Conservation (phyloP, 2,888 invertebrate genomes). For the Leptopilina myrica region DNA sequence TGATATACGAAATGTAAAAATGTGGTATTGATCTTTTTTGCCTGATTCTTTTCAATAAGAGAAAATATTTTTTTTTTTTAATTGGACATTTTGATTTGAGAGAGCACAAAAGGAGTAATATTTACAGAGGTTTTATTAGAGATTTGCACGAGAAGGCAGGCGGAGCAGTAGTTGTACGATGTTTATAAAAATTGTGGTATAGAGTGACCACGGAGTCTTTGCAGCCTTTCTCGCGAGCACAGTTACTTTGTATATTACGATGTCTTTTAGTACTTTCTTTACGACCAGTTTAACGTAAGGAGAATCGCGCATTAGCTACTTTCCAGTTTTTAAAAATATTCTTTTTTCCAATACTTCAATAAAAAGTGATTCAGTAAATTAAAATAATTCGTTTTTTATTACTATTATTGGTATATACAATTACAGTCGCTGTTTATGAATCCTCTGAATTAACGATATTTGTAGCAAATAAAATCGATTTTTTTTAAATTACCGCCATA, state of each 20-base stretch:
- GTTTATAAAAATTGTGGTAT: conserved; percentile 36
- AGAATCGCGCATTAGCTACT: conserved; percentile 23
- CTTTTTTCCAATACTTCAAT: neutral
- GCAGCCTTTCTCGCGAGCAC: conserved; percentile 39
- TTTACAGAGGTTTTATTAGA: conserved; percentile 12
- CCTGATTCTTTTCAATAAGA: no score
- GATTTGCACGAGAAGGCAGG: conserved; percentile 4
- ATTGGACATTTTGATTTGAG: neutral
- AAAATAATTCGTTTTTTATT: no score
- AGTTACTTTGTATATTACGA: conserved; percentile 49
- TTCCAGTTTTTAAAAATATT: conserved; percentile 28
- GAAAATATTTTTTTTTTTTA: neutral
- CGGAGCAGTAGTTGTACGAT: conserved; percentile 24
- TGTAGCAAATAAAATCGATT: no score
- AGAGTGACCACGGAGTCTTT: conserved; percentile 31
- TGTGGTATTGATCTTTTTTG: no score
- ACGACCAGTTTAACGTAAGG: conserved; percentile 44
- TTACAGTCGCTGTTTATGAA: no score
- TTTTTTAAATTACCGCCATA: no score
- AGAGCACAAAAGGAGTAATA: conserved; percentile 18
- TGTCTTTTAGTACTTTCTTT: conserved; percentile 53
- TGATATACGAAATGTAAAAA: no score
- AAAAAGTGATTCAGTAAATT: no score
- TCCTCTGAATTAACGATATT: no score
- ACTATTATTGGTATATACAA: no score